Evolutionary conservation across 1,140 invertebrate species (phyloP).

Genomic region (Meteorus sp.): DNA sequence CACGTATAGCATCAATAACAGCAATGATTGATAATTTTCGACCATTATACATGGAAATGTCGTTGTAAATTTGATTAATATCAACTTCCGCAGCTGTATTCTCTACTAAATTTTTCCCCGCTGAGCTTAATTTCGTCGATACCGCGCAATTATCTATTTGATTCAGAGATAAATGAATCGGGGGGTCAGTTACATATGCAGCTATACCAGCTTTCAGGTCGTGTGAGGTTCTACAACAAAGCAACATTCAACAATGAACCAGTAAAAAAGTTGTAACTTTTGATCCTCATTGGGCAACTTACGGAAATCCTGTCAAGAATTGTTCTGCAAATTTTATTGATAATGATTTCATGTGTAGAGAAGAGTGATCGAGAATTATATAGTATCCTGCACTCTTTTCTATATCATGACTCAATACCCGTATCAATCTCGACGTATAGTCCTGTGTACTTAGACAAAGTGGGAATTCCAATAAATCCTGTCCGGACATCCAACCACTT

Average conservation of each 20-base stretch:
- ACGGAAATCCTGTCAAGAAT: constrained; percentile 33
- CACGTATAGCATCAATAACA: constrained; percentile 31
- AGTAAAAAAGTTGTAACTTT: neutral
- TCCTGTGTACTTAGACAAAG: constrained; percentile 35
- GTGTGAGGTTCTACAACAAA: constrained; percentile 25
- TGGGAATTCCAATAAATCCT: constrained; percentile 42
- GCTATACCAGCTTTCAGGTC: constrained; percentile 37
- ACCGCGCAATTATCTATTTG: constrained; percentile 33
- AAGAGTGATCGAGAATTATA: constrained; percentile 31
- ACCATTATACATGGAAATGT: constrained; percentile 31
- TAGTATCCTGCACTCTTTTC: constrained; percentile 35
- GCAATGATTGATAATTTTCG: constrained; percentile 36
- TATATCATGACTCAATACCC: constrained; percentile 32
- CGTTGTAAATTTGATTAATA: constrained; percentile 9
- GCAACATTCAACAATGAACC: too few relatives aligned
- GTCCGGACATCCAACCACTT: constrained; percentile 33
- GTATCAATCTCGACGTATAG: constrained; percentile 29
- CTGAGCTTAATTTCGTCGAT: constrained; percentile 9
- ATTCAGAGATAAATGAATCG: constrained; percentile 28
- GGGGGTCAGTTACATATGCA: constrained; percentile 18
- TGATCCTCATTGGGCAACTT: too few relatives aligned
- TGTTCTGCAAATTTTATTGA: constrained; percentile 29
- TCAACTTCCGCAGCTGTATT: constrained; percentile 12
- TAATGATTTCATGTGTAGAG: constrained; percentile 18
- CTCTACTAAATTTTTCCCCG: neutral